Evolutionary conservation across 2,888 invertebrate species (phyloP).

Genomic region (Adelognathus sp.): DNA sequence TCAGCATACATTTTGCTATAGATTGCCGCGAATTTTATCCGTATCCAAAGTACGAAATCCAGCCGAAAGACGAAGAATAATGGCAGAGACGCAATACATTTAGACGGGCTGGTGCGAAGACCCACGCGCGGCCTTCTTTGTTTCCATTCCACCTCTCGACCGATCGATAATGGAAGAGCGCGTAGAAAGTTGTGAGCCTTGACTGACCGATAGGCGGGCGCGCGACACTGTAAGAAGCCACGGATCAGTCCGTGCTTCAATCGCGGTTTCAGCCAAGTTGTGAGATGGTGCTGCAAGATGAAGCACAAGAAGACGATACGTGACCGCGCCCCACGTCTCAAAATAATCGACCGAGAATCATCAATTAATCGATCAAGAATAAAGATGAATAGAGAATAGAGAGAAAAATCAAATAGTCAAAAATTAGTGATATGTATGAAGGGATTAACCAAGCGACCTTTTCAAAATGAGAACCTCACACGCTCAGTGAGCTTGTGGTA

Average conservation of each 20-base stretch:
- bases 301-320: not conserved
- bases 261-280: not conserved
- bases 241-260: not conserved
- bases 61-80: constrained; percentile 15
- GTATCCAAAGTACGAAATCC: not conserved
- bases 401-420: constrained; percentile 1
- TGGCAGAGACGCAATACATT: constrained; percentile 22
- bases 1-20: too few species aligned
- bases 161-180: constrained; percentile 61
- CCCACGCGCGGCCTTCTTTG: constrained; percentile 59
- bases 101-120: constrained; percentile 48
- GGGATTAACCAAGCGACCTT: too few species aligned
- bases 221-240: constrained; percentile 14
- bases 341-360: too few species aligned
- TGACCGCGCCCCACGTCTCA: too few species aligned
- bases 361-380: not conserved
- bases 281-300: too few species aligned
- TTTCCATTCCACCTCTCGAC: constrained; percentile 48
- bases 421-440: too few species aligned
- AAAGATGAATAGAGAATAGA: constrained; percentile 1
- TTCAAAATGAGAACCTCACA: not conserved
- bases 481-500: not conserved
- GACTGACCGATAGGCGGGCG: constrained; percentile 57
- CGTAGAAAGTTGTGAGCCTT: constrained; percentile 61
- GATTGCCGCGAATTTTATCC: not conserved